Percentiles rank a stretch among this genome's conserved stretches.
Conservation (phyloP, 2,888 invertebrate species). For the Ormyrus rosae region DNA sequence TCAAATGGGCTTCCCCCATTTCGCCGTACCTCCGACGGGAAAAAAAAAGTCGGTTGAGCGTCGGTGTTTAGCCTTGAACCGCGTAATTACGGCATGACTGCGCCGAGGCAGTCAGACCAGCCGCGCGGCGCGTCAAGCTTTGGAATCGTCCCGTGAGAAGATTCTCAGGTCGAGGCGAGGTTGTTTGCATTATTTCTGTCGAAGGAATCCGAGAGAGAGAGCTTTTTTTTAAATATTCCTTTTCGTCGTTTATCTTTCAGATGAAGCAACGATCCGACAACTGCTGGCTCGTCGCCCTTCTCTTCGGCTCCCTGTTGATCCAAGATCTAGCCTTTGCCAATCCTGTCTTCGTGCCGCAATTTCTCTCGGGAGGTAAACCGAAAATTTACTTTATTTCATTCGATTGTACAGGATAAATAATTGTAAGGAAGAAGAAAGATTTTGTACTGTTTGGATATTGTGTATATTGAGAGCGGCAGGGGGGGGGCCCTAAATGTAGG, state of each 20-base stretch:
- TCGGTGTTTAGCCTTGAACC: slow-evolving; percentile 48
- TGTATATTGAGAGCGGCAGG: background rate
- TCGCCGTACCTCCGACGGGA: background rate
- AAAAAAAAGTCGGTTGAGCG: slow-evolving; percentile 11
- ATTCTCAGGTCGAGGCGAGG: slow-evolving; percentile 60
- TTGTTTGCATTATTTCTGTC: background rate
- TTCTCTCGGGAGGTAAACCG: slow-evolving; percentile 69
- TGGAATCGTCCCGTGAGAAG: slow-evolving; percentile 62
- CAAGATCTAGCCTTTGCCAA: slow-evolving; percentile 60
- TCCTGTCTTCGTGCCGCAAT: slow-evolving; percentile 71
- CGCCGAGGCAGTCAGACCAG: slow-evolving; percentile 23
- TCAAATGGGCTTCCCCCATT: too few species aligned
- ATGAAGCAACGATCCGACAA: slow-evolving; percentile 67
- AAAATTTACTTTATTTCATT: too few species aligned
- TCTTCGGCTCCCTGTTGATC: slow-evolving; percentile 63
- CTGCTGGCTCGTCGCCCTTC: slow-evolving; percentile 63
- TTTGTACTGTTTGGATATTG: background rate
- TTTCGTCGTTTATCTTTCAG: slow-evolving; percentile 62
- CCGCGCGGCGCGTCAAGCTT: background rate
- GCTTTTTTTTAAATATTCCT: too few species aligned
- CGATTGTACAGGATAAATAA: too few species aligned
- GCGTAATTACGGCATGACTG: slow-evolving; percentile 57
- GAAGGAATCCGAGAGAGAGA: too few species aligned
- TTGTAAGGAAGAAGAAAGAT: background rate
- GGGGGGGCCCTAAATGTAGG: background rate